Conservation (phyloP, 2,113 vertebrate genomes). For the Columba livia region DNA sequence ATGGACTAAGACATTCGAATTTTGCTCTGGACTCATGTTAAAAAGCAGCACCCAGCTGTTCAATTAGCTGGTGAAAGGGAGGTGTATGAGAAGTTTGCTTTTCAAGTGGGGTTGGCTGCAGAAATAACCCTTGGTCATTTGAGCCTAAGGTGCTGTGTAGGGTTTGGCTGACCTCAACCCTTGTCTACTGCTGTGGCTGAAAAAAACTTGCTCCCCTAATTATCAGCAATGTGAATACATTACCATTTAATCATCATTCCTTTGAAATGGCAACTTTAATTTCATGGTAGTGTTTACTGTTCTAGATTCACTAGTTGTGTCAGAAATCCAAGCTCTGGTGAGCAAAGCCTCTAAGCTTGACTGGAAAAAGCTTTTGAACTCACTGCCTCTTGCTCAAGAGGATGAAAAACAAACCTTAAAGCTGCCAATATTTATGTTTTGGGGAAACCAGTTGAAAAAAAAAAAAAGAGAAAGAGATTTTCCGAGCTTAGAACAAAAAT, state of each 20-base stretch:
- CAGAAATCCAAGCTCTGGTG: slow-evolving; percentile 33
- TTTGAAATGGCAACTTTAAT: slow-evolving; percentile 31
- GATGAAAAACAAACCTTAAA: slow-evolving; percentile 41
- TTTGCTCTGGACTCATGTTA: background rate
- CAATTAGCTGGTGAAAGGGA: background rate
- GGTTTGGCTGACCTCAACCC: background rate
- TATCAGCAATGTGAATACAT: background rate
- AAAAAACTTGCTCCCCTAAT: background rate
- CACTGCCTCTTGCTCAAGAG: slow-evolving; percentile 36
- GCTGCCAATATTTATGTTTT: slow-evolving; percentile 53
- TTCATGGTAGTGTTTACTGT: slow-evolving; percentile 12
- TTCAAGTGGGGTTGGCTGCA: background rate
- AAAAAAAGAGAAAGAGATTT: background rate
- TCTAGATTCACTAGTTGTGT: slow-evolving; percentile 37
- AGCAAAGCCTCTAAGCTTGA: slow-evolving; percentile 28
- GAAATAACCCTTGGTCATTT: background rate
- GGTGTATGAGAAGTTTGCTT: background rate
- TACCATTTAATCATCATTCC: slow-evolving; percentile 6
- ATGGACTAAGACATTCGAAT: background rate
- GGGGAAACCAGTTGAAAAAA: background rate
- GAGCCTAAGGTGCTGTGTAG: background rate
- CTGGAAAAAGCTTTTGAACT: slow-evolving; percentile 61
- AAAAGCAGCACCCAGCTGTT: background rate
- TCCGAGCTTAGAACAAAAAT: slow-evolving; percentile 38
- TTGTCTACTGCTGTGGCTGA: background rate